Percentiles rank a stretch among this genome's conserved stretches.
Conservation (phyloP, 1,140 invertebrate genomes). For the Tetraneura akinire region DNA sequence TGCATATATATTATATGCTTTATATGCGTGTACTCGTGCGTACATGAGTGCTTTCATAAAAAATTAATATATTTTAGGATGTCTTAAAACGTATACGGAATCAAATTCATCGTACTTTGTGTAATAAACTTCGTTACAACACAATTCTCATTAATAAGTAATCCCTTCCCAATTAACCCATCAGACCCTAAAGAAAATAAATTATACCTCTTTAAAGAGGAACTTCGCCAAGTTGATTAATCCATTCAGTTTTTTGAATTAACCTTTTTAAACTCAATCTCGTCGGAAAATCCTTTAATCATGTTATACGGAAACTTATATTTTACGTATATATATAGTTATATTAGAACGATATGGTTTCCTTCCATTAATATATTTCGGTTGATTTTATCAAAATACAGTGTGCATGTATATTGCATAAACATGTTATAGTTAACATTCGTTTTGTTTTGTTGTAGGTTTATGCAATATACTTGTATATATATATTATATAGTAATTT, state of each 20-base stretch:
- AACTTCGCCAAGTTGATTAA: constrained; percentile 41
- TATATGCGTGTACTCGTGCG: too few relatives aligned
- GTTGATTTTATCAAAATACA: background rate
- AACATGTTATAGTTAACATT: constrained; percentile 3
- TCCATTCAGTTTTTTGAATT: constrained; percentile 40
- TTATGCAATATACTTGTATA: too few relatives aligned
- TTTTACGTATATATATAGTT: too few relatives aligned
- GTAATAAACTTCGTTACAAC: constrained; percentile 38
- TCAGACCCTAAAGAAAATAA: constrained; percentile 45
- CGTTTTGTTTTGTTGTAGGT: background rate
- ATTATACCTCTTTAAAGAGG: constrained; percentile 40
- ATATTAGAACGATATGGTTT: constrained; percentile 10
- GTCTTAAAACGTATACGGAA: background rate
- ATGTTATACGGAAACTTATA: constrained; percentile 22
- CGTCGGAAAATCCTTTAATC: constrained; percentile 40
- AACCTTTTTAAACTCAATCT: constrained; percentile 47
- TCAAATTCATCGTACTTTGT: constrained; percentile 24
- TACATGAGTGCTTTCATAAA: background rate
- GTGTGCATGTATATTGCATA: background rate
- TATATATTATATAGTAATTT: background rate
- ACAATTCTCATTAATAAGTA: constrained; percentile 44
- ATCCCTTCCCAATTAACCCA: constrained; percentile 41
- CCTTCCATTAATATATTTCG: background rate
- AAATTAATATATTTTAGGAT: constrained; percentile 24
- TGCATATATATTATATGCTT: too few relatives aligned